phyloP scores from a whole-genome alignment of 1,140 invertebrate species.

The Thaumatotibia leucotreta region DNA sequence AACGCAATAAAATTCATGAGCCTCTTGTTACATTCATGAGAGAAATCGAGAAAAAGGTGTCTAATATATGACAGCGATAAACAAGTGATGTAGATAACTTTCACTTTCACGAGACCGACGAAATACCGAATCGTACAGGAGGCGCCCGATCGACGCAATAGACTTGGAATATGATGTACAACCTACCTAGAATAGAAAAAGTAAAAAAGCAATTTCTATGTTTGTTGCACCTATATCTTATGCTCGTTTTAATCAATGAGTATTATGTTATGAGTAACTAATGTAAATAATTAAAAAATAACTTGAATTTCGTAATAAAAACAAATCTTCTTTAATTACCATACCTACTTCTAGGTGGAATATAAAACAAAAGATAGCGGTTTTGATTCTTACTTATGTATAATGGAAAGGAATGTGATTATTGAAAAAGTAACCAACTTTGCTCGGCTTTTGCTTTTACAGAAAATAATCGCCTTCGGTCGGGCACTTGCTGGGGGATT shows the following conservation, averaged over 20 bases:
- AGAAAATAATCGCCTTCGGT: background rate
- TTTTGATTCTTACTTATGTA: background rate
- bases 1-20: slow-evolving; percentile 47
- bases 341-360: too few relatives aligned
- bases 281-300: too few relatives aligned
- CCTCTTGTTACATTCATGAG: slow-evolving; percentile 40
- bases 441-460: slow-evolving; percentile 6
- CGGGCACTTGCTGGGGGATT: slow-evolving; percentile 11
- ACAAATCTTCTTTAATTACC: too few relatives aligned
- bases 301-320: too few relatives aligned
- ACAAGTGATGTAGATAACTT: slow-evolving; percentile 27
- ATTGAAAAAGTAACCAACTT: slow-evolving; percentile 8
- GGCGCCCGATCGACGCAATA: too few relatives aligned
- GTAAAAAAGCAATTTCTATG: too few relatives aligned
- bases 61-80: slow-evolving; percentile 27
- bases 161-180: too few relatives aligned
- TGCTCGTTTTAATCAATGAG: too few relatives aligned
- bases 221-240: too few relatives aligned
- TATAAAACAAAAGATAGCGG: background rate
- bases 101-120: background rate
- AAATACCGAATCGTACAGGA: too few relatives aligned
- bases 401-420: background rate
- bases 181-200: too few relatives aligned
- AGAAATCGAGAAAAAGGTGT: slow-evolving; percentile 35
- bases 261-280: too few relatives aligned